Conservation (phyloP, 1,140 invertebrate genomes). For the Scaptomyza montana region DNA sequence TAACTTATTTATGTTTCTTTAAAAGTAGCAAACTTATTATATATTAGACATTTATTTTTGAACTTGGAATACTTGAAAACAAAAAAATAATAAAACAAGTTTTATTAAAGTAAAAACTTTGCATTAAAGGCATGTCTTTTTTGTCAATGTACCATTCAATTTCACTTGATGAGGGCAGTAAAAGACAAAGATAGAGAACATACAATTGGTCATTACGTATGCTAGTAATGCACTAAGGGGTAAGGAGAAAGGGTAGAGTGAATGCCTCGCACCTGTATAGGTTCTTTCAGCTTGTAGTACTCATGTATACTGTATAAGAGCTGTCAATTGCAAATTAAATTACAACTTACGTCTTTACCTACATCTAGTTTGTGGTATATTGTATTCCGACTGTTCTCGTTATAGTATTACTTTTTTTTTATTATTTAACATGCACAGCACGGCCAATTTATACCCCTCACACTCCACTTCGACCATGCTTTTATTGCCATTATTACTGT, state of each 20-base stretch:
- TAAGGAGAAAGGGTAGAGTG: not conserved
- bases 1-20: too few relatives aligned
- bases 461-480: slow-evolving; percentile 4
- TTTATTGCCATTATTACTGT: slow-evolving; percentile 37
- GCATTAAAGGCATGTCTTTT: too few relatives aligned
- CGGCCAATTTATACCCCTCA: slow-evolving; percentile 46
- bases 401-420: slow-evolving; percentile 29
- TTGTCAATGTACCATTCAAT: too few relatives aligned
- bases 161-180: not conserved
- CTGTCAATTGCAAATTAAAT: slow-evolving; percentile 43
- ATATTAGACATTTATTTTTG: too few relatives aligned
- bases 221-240: not conserved
- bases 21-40: too few relatives aligned
- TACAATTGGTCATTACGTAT: slow-evolving; percentile 16
- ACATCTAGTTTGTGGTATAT: not conserved
- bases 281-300: not conserved
- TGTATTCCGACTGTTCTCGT: slow-evolving; percentile 36
- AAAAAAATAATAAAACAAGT: too few relatives aligned
- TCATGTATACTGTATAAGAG: not conserved
- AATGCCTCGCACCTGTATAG: slow-evolving; percentile 8
- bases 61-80: too few relatives aligned
- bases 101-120: too few relatives aligned
- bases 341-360: slow-evolving; percentile 36
- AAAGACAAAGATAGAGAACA: not conserved
- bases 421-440: slow-evolving; percentile 71